These are phyloP conservation scores for Bergia puertoricense DNA, from an alignment of 92 coral and sea anemone genomes.

Conservation along the genomic window DNA sequence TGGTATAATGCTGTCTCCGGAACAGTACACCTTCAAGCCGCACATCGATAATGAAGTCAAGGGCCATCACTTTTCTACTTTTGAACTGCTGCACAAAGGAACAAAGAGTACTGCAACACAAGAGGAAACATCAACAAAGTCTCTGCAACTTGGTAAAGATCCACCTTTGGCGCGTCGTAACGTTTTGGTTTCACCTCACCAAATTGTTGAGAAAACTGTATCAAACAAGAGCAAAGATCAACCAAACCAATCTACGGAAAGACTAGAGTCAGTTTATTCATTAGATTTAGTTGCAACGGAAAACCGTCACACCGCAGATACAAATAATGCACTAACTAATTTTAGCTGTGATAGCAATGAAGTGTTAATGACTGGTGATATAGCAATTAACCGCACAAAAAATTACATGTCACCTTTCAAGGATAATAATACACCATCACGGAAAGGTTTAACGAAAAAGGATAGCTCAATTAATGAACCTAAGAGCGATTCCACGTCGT, in stretches of 20 bases:
- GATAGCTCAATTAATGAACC: not conserved
- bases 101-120: constrained; percentile 38
- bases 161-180: constrained; percentile 30
- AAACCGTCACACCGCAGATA: not conserved
- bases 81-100: constrained; percentile 70
- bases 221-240: not conserved
- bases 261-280: not conserved
- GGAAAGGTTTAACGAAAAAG: not conserved
- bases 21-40: constrained; percentile 59
- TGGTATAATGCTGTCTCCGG: constrained; percentile 51
- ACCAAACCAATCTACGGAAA: not conserved
- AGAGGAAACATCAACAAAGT: constrained; percentile 1
- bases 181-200: constrained; percentile 9
- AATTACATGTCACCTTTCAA: not conserved
- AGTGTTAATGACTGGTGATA: not conserved
- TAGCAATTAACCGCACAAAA: not conserved
- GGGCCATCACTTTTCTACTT: constrained; percentile 59
- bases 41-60: constrained; percentile 59
- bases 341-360: not conserved
- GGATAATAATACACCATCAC: not conserved
- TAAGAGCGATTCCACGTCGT: not conserved
- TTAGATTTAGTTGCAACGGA: not conserved
- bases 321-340: not conserved
- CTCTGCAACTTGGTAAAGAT: constrained; percentile 30
- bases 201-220: not conserved